Percentiles rank a stretch among this genome's conserved stretches.
Evolutionary conservation across 1,140 invertebrate species (phyloP).

Genomic region (Drosophila athabasca): DNA sequence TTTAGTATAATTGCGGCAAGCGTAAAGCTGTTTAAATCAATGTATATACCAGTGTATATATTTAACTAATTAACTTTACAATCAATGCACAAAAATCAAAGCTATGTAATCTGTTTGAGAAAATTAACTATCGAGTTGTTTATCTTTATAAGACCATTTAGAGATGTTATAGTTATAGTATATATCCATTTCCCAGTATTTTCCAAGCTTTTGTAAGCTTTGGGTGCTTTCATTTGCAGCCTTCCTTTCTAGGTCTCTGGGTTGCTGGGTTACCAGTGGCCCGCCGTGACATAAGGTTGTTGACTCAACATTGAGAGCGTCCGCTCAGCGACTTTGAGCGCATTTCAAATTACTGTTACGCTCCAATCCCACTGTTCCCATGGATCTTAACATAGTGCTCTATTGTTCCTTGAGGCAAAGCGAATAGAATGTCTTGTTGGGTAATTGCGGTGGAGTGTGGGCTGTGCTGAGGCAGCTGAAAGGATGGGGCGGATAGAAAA

Average conservation of each 20-base stretch:
- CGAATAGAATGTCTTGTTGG: slow-evolving; percentile 55
- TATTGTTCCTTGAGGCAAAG: slow-evolving; percentile 16
- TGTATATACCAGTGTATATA: slow-evolving; percentile 49
- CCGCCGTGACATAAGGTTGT: slow-evolving; percentile 10
- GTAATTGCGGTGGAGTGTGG: slow-evolving; percentile 37
- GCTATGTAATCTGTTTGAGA: slow-evolving; percentile 48
- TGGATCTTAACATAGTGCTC: slow-evolving; percentile 24
- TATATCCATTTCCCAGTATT: slow-evolving; percentile 31
- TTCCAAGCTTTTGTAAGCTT: slow-evolving; percentile 27
- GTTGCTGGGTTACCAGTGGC: slow-evolving; percentile 48
- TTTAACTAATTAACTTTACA: slow-evolving; percentile 20
- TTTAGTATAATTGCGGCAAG: slow-evolving; percentile 50
- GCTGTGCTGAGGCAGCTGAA: background rate
- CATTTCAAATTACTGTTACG: slow-evolving; percentile 1
- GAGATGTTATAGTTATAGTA: background rate
- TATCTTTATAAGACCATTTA: slow-evolving; percentile 7
- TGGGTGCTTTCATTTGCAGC: background rate
- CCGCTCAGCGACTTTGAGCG: slow-evolving; percentile 4
- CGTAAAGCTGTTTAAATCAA: slow-evolving; percentile 64
- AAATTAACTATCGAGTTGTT: slow-evolving; percentile 51
- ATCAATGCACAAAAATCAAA: slow-evolving; percentile 58
- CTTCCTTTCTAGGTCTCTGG: slow-evolving; percentile 27
- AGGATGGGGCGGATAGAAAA: slow-evolving; percentile 7
- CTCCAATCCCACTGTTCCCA: slow-evolving; percentile 30
- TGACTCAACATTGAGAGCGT: slow-evolving; percentile 42